A percentile compares a stretch with the other conserved stretches of the same genome.
Conservation (phyloP, 2,797 vertebrate genomes). For the Silurus lanzhouensis region DNA sequence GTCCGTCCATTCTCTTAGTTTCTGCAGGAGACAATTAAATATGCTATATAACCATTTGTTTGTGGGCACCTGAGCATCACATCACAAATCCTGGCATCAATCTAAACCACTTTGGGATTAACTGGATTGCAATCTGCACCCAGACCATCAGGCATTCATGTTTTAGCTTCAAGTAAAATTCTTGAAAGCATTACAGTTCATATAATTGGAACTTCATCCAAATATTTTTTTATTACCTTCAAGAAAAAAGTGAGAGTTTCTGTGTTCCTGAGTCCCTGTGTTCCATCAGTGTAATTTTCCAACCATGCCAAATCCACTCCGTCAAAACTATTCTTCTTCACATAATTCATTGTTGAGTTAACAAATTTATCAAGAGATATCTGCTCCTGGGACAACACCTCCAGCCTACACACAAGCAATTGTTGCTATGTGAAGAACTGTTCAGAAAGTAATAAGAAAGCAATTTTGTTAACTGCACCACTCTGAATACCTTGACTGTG, state of each 20-base stretch:
- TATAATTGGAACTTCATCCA: background rate
- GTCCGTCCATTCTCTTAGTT: conserved; percentile 5
- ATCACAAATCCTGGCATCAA: no score
- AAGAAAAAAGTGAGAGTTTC: conserved; percentile 23
- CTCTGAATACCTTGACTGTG: conserved; percentile 45
- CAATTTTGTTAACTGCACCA: background rate
- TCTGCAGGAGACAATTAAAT: conserved; percentile 27
- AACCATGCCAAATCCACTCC: conserved; percentile 50
- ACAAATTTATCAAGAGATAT: conserved; percentile 21
- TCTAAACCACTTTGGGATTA: background rate
- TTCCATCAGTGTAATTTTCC: conserved; percentile 21
- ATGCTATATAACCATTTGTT: background rate
- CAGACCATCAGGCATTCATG: background rate
- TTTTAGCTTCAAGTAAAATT: background rate
- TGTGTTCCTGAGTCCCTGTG: conserved; percentile 1
- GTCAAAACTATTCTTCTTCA: conserved; percentile 51
- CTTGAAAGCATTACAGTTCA: background rate
- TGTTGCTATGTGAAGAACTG: background rate
- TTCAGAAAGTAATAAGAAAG: background rate
- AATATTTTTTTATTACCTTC: conserved; percentile 32
- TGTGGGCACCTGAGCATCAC: background rate
- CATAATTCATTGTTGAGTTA: conserved; percentile 22
- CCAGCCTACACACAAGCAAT: conserved; percentile 34
- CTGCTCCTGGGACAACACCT: conserved; percentile 28
- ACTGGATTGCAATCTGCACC: no score